These are phyloP conservation scores for Campopleginae sp. DNA, from an alignment of 2,888 invertebrate genomes.

Conservation along the genomic window DNA sequence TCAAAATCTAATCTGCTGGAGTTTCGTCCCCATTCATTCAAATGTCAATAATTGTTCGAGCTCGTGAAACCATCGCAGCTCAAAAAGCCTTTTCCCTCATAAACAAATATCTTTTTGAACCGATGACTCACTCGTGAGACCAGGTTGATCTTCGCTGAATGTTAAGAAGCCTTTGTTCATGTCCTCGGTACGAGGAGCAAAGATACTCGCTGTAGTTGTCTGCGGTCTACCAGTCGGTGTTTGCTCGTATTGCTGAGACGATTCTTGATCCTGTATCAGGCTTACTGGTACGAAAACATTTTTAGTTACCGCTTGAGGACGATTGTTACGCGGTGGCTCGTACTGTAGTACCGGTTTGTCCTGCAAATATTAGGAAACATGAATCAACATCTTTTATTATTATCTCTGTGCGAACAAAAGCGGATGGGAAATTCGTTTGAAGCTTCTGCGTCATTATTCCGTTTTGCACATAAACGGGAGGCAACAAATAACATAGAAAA, in stretches of 20 bases:
- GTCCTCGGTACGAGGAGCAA: slow-evolving; percentile 93
- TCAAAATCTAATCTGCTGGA: neutral
- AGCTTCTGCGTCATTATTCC: neutral
- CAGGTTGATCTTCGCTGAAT: slow-evolving; percentile 93
- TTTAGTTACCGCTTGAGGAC: slow-evolving; percentile 74
- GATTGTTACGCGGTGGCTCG: slow-evolving; percentile 66
- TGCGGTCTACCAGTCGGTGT: slow-evolving; percentile 83
- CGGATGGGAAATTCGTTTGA: neutral
- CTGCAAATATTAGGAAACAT: slow-evolving; percentile 66
- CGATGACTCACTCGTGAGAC: slow-evolving; percentile 92
- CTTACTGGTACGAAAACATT: slow-evolving; percentile 73
- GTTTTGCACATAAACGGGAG: neutral
- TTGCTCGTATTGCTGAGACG: slow-evolving; percentile 65
- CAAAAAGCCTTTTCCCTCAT: neutral
- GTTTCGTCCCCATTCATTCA: neutral
- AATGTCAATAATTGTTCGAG: neutral
- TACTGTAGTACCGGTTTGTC: slow-evolving; percentile 76
- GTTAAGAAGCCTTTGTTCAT: slow-evolving; percentile 97
- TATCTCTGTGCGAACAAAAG: neutral
- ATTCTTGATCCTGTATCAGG: slow-evolving; percentile 69
- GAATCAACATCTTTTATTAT: neutral
- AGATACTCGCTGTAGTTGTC: slow-evolving; percentile 90
- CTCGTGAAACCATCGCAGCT: neutral
- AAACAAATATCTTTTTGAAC: neutral
- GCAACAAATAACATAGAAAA: neutral